phyloP scores from a whole-genome alignment of 2,113 vertebrate genomes.

The Lepisosteus osseus region DNA sequence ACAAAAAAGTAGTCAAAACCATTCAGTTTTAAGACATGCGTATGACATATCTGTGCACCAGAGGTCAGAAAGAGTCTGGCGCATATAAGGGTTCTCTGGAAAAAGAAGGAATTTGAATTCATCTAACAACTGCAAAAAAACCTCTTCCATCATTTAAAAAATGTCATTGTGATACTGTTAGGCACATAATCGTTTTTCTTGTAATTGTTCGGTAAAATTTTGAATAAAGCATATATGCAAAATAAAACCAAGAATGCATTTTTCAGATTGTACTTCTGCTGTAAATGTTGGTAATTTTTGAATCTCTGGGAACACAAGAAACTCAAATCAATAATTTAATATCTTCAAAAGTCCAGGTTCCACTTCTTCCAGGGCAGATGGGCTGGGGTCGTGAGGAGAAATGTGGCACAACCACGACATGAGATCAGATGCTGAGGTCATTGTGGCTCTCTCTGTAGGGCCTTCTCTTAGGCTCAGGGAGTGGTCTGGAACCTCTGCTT shows the following conservation, averaged over 20 bases:
- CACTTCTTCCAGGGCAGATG: conserved; percentile 39
- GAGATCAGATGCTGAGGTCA: conserved; percentile 93
- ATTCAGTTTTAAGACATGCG: conserved; percentile 63
- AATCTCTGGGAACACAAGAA: conserved; percentile 54
- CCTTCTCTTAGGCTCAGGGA: conserved; percentile 76
- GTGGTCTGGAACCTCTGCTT: conserved; percentile 50
- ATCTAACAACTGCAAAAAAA: conserved; percentile 52
- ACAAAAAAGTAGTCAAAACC: conserved; percentile 58
- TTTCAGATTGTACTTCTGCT: conserved; percentile 53
- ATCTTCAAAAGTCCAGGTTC: conserved; percentile 39
- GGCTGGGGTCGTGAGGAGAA: conserved; percentile 31
- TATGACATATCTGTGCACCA: conserved; percentile 64
- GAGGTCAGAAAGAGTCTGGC: conserved; percentile 44
- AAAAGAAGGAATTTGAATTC: conserved; percentile 58
- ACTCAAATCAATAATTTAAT: conserved; percentile 51
- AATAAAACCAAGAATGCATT: conserved; percentile 44
- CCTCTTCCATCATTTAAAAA: conserved; percentile 46
- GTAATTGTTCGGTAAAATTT: conserved; percentile 68
- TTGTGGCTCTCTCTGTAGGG: conserved; percentile 89
- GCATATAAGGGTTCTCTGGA: conserved; percentile 56
- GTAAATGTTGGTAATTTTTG: conserved; percentile 53
- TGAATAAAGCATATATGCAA: conserved; percentile 57
- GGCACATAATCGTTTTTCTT: conserved; percentile 74
- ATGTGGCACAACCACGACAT: conserved; percentile 39
- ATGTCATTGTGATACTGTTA: conserved; percentile 69